Base-by-base conservation (phyloP, 2,888 invertebrate genomes). In the Drosophila melanosoma region DNA sequence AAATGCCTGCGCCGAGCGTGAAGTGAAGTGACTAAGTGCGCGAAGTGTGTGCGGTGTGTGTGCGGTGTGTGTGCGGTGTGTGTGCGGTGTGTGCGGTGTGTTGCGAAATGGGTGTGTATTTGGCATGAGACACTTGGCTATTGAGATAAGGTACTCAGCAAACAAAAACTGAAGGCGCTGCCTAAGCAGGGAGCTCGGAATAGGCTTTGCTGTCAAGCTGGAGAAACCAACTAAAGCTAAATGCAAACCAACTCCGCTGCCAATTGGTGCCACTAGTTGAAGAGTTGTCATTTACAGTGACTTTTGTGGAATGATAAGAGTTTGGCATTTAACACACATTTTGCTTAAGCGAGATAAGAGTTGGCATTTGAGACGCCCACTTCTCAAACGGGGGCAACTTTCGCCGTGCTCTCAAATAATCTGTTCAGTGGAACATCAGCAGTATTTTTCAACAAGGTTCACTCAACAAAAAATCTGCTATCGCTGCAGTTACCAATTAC, bases 401-500 rank as follows among this genome's bases (percentile, higher is more conserved):
- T 17, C 38, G 38, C 38, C 15, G 45, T 45, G 23, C 45, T 23
- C 8, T 2, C 45, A 8, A 15, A 23, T 35, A 76, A 40, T n/a
- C 38, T 49, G 26, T 54, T 54, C 26, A 17, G 23, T 36, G 11
- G 17, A 7, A 15, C 29, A 29, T 45, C 33, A 45, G 15, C 20
- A 45, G 15, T 8, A 4, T 8, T 8, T n/a, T 67, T 67, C 11
- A 35, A 10, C 56, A 17, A 35, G 35, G 32, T 2, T 17, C 35
- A 54, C 29, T 38, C 36, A 33, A 63, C 56, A 48, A 62, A 72
- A 49, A 64, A 74, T 54, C 17, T 45, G 76, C 74, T 58, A 69
- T 45, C 68, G 62, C 45, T 68, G 83, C 83, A 70, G 59, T 58
- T 81, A 69, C 63, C 87, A 83, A 86, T 83, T 81, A 74, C 66